Conservation (phyloP, 2,888 invertebrate genomes). For the Strigamia crassipes region DNA sequence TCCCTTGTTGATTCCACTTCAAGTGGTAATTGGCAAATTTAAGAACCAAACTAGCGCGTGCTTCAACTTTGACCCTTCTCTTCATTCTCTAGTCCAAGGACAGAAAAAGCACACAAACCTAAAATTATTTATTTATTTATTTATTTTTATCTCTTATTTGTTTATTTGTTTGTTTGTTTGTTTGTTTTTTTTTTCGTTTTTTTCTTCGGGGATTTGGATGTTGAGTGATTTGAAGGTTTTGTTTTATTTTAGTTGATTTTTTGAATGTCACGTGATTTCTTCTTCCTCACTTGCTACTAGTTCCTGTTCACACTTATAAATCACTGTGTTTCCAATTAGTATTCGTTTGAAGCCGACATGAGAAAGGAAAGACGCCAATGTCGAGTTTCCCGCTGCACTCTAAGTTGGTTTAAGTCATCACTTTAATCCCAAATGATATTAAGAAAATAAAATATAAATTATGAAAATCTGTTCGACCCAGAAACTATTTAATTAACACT, state of each 20-base stretch:
- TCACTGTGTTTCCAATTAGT: constrained; percentile 34
- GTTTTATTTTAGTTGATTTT: background rate
- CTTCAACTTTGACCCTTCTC: constrained; percentile 9
- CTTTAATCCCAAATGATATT: constrained; percentile 4
- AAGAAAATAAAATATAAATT: background rate
- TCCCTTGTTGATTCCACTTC: constrained; percentile 22
- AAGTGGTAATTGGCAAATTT: background rate
- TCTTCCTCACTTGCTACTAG: constrained; percentile 11
- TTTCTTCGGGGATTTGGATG: no score
- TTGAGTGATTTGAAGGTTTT: background rate
- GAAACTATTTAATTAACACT: background rate
- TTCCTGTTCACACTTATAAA: constrained; percentile 37
- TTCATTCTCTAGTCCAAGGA: background rate
- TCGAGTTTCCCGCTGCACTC: constrained; percentile 34
- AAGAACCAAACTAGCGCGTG: constrained; percentile 22
- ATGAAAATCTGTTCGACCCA: background rate
- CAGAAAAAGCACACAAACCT: no score
- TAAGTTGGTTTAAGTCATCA: constrained; percentile 24
- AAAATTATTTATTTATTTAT: no score
- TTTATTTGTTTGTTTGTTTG: no score
- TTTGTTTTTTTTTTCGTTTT: no score
- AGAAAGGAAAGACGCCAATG: constrained; percentile 32
- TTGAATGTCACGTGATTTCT: background rate
- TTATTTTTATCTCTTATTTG: no score
- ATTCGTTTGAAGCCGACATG: constrained; percentile 37